Evolutionary conservation across 2,797 vertebrate species (phyloP), one percentile per base, ranked within the genome.

Genomic region (Pipistrellus kuhlii): DNA sequence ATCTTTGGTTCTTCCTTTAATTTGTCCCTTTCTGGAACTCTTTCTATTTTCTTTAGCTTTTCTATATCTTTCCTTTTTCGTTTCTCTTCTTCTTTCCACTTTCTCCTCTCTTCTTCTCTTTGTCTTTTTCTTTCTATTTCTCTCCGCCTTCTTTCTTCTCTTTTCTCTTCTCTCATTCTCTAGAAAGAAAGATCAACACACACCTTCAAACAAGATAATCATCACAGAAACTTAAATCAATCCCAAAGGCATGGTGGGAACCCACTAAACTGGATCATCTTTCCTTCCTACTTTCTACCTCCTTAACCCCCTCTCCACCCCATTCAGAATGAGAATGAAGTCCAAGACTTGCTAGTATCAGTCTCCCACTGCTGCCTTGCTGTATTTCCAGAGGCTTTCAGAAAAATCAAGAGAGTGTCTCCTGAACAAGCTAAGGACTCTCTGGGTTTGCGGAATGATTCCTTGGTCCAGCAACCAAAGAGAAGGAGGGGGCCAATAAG

Each of bases 1-100:
- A 99, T 99, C 98, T 99, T 99, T 98, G 99, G 99, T 97, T 99
- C 99, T 82, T 99, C 99, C 98, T 99, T 99, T 96, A 98, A 97
- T 95, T 98, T 99, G 88, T 99, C 99, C 94, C 98, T 99, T 90
- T 99, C 99, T 90, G 98, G 98, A 91, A 97, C 95, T 76, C 98
- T 98, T 91, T 99, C 99, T 80, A 98, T 98, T 92, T 99, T 99
- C 97, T 99, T 99, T 95, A 99, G 96, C 97, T 99, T 99, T 94
- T 99, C 99, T 8, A 98, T 98, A 94, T 99, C 99, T 98, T 99
- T 99, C 91, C 99, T 99, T 97, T 99, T 99, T 71, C 99, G 98
- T 94, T 99, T 98, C 92, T 99, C 99, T 88, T 99, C 99, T 96
- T 99, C 99, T 97, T 99, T 99, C 99, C 99, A 99, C 95, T 99